Evolutionary conservation across 2,113 vertebrate species (phyloP).

Genomic region (Otocyon megalotis): DNA sequence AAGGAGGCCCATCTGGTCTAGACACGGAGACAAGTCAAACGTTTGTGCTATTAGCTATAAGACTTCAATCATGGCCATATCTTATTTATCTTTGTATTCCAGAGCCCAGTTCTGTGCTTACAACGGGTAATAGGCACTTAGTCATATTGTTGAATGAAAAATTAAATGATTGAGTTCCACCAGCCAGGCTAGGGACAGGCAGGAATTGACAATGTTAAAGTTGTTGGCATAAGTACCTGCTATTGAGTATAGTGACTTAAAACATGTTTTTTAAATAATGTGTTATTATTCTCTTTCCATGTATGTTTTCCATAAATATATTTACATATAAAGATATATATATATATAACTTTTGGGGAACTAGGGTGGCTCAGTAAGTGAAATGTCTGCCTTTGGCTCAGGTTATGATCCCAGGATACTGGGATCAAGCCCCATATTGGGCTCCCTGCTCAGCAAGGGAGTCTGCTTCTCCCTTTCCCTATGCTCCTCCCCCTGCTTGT

Average conservation of each 20-base stretch:
- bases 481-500: too few species aligned
- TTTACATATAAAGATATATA: background rate
- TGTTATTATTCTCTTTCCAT: background rate
- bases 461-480: too few species aligned
- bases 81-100: background rate
- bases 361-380: too few species aligned
- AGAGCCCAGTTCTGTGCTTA: background rate
- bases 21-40: background rate
- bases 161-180: background rate
- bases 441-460: too few species aligned
- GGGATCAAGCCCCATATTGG: too few species aligned
- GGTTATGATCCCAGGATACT: too few species aligned
- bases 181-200: background rate
- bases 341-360: too few species aligned
- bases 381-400: too few species aligned
- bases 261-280: background rate
- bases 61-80: background rate
- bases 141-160: background rate
- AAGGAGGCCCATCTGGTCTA: background rate
- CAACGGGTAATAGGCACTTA: background rate
- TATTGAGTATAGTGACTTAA: background rate
- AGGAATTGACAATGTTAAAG: background rate
- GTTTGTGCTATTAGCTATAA: constrained; percentile 24
- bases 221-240: background rate
- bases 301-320: background rate